Evolutionary conservation across 1,140 invertebrate species (phyloP), one percentile per base, ranked within the genome.

Genomic region (Drosophila lacteicornis): DNA sequence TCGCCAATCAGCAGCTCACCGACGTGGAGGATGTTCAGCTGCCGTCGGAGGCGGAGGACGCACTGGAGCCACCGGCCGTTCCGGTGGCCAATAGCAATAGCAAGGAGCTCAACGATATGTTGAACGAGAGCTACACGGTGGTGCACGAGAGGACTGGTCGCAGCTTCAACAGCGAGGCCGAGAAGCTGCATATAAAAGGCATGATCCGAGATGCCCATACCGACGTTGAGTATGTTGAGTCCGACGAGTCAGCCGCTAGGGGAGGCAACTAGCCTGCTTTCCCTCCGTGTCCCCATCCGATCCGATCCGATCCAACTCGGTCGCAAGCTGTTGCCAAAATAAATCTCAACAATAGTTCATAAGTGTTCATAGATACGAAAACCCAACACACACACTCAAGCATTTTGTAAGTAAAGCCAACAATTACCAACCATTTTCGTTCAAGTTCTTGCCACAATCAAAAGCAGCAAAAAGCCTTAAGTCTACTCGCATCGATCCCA

Each of bases 11-110:
- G 25, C 81, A 91, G 38, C 75, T 90, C 13, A 95, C 94, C 4
- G 94, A 95, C 71, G 88, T 92, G 11, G 95, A 95, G 90, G 94
- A 95, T 53, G 73, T 94, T 22, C 90, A 93, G 55, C 61, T 92
- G 49, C 92, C 92, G 9, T 94, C 94, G 7, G 93, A 93, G 58
- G 94, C 94, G 30, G 94, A 94, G 59, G 91, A 92, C 50, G 73
- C 46, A 1, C 68, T 78, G 25, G 87, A 91, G 42, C 73, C 73
- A 7, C 75, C 71, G 1, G 15, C 58, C 17, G 62, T 83, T 3
- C 53, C 62, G 9, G 75, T 66, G 50, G 79, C 59, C 11, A 83
- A 79, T 9, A 76, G 73, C 60, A 75, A 86, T 17, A 87, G 85
- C 57, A 79, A 75, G 57, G 86, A 93, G 65, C 75, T 93, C 15